Conservation (phyloP, 2,888 invertebrate species). For the Platerodrilus igneus region DNA sequence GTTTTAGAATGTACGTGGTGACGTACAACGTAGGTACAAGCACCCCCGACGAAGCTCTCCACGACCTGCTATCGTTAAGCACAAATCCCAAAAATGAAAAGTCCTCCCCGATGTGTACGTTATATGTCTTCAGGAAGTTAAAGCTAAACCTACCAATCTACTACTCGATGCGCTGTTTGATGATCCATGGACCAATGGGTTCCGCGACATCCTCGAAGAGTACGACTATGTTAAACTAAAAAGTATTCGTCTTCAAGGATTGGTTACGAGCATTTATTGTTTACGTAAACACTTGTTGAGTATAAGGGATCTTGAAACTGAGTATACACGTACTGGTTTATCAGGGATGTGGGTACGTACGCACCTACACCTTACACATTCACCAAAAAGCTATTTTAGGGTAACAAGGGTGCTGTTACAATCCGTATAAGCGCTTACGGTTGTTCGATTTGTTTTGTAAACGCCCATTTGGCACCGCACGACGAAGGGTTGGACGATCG, state of each 20-base stretch:
- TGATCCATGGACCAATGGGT: slow-evolving; percentile 78
- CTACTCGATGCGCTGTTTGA: slow-evolving; percentile 75
- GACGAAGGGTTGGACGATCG: slow-evolving; percentile 79
- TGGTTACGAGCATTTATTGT: slow-evolving; percentile 73
- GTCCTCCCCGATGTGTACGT: slow-evolving; percentile 78
- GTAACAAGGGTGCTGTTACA: slow-evolving; percentile 93
- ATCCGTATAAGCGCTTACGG: slow-evolving; percentile 83
- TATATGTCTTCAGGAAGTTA: slow-evolving; percentile 84
- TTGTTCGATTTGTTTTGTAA: slow-evolving; percentile 82
- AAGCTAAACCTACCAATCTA: slow-evolving; percentile 81
- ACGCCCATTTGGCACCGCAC: slow-evolving; percentile 87
- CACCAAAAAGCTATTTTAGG: slow-evolving; percentile 55
- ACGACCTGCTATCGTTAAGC: slow-evolving; percentile 64
- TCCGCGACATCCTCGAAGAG: slow-evolving; percentile 63
- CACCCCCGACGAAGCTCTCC: slow-evolving; percentile 66
- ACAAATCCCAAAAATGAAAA: slow-evolving; percentile 58
- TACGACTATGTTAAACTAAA: slow-evolving; percentile 74
- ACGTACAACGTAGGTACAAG: slow-evolving; percentile 91
- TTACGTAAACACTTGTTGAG: slow-evolving; percentile 75
- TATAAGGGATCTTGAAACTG: slow-evolving; percentile 78
- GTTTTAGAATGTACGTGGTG: slow-evolving; percentile 68
- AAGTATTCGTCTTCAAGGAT: slow-evolving; percentile 77
- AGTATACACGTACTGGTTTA: slow-evolving; percentile 85
- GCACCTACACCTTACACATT: not conserved
- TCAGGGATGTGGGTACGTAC: slow-evolving; percentile 85